Percentiles rank a stretch among this genome's conserved stretches.
phyloP scores from a whole-genome alignment of 2,113 vertebrate species.

The Micronycteris hirsuta region DNA sequence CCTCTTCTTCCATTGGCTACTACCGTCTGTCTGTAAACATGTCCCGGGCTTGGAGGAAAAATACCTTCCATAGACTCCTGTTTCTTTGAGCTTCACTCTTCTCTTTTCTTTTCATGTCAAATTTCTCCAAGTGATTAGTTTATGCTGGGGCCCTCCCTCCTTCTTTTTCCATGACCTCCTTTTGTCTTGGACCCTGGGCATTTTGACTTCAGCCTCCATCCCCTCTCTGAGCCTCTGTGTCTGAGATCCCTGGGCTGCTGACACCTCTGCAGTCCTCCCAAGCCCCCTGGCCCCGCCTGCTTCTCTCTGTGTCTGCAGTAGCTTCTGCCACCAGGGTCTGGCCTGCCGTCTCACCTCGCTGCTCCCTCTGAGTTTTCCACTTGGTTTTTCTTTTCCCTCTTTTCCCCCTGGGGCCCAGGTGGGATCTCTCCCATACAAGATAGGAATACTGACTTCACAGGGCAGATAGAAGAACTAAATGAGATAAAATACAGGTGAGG shows the following conservation, averaged over 20 bases:
- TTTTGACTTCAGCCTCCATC: not conserved
- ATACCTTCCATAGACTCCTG: not conserved
- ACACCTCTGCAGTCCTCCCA: too few relatives aligned
- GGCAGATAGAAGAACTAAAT: not conserved
- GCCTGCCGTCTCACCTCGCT: not conserved
- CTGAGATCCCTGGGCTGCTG: not conserved
- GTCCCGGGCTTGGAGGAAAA: not conserved
- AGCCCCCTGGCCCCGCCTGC: too few relatives aligned
- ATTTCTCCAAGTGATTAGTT: not conserved
- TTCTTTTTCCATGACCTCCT: not conserved
- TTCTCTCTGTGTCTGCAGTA: not conserved
- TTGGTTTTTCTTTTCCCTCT: not conserved
- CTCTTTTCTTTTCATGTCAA: not conserved
- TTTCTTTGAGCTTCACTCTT: not conserved
- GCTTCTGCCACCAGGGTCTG: not conserved
- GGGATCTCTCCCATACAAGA: not conserved
- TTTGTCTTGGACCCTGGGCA: not conserved
- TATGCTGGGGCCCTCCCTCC: not conserved
- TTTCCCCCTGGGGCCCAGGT: not conserved
- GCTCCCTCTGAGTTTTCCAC: not conserved
- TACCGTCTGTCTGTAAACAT: not conserved
- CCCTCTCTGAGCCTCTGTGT: not conserved
- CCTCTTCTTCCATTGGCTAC: too few relatives aligned
- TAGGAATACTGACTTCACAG: not conserved
- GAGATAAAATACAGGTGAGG: not conserved